Evolutionary conservation across 2,888 invertebrate genomes (phyloP), one percentile per base, ranked within the genome.

Genomic region (Pollenia amentaria): DNA sequence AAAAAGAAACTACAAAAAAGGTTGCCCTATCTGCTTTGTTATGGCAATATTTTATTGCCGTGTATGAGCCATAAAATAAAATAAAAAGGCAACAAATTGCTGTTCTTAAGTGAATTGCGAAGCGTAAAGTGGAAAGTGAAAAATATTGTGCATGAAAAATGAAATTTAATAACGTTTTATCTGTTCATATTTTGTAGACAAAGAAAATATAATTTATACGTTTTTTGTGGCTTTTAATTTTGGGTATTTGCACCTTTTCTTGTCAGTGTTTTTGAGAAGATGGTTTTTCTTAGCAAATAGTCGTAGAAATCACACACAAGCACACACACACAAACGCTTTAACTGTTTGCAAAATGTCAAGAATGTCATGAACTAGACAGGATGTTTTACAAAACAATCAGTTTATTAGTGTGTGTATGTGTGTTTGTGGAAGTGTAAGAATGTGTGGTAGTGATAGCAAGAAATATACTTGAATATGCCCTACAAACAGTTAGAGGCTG

Each of bases 131-230:
- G 64, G 29, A 29, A 29, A 70, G 60, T 53, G 64, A 6, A 29
- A 29, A 76, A 76, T 62, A 65, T 77, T 77, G 57, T 57, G 77
- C 64, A 70, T 70, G 70, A 62, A 70, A 72, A 70, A 79, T 72
- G 64, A 72, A 70, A 79, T 70, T 79, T 70, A 62, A 69, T 69
- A 69, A 69, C 29, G 12, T 29, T 29, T 29, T 29, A 6, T 3
- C 29, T 29, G 29, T 29, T 29, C 29, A 29, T 29, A 29, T 29
- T 29, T 29, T 6, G 6, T 6, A 29, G 29, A 29, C 29, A 55
- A 21, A 21, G 11, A 1, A 55, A 1, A 55, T 38, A 4, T 60
- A 48, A n/a, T 48, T 48, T 9, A 14, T 46, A 38, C 11, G n/a
- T 16, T 29, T 42, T 64, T 29, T 42, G 69, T 51, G 44, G 42